phyloP scores from a whole-genome alignment of 2,113 vertebrate species.

The Crotalus horridus region DNA sequence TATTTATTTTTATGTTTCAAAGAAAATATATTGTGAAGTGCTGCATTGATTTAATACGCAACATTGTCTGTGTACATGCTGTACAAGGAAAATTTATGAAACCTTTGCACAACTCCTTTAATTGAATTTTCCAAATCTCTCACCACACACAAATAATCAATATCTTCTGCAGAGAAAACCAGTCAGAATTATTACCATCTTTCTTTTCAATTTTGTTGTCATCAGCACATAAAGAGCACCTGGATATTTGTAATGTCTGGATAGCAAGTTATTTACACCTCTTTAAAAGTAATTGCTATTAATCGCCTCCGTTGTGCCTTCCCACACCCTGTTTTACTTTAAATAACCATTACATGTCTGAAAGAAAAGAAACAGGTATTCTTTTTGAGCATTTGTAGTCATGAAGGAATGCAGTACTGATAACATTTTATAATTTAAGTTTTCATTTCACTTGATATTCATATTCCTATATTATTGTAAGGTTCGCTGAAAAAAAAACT shows the following conservation, averaged over 20 bases:
- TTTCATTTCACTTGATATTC: conserved; percentile 58
- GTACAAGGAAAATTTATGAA: conserved; percentile 96
- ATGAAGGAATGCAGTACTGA: conserved; percentile 29
- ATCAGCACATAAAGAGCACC: conserved; percentile 93
- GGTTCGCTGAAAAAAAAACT: conserved; percentile 18
- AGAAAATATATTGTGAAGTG: conserved; percentile 99
- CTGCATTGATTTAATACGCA: conserved; percentile 99
- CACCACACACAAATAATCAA: conserved; percentile 99
- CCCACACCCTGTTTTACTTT: conserved; percentile 50
- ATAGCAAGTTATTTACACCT: conserved; percentile 83
- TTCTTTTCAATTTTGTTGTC: conserved; percentile 98
- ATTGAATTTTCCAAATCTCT: conserved; percentile 99
- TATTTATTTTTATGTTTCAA: conserved; percentile 99
- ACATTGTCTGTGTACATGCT: conserved; percentile 90
- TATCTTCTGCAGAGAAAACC: conserved; percentile 95
- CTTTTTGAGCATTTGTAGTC: conserved; percentile 50
- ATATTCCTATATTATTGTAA: conserved; percentile 43
- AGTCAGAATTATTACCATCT: conserved; percentile 98
- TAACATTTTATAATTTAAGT: conserved; percentile 52
- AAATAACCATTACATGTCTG: conserved; percentile 65
- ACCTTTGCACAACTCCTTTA: conserved; percentile 99
- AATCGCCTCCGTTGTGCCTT: conserved; percentile 78
- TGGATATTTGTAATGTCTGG: conserved; percentile 86
- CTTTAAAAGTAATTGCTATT: conserved; percentile 82
- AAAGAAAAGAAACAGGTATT: conserved; percentile 46